Evolutionary conservation across 2,888 invertebrate genomes (phyloP).

Genomic region (Lasioglossum oenotherae): DNA sequence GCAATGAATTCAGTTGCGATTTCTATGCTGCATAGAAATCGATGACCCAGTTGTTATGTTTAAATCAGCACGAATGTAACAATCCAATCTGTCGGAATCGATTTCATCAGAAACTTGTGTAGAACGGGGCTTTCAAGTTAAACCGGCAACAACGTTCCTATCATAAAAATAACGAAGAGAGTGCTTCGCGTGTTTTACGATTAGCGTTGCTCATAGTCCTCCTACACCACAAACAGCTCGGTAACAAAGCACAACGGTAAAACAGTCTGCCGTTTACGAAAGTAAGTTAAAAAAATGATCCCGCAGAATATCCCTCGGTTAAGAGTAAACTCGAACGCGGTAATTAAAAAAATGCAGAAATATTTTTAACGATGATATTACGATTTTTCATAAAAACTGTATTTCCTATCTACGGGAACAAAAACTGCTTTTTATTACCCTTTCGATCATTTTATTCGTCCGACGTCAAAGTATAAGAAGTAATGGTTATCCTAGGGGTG

Average conservation of each 20-base stretch:
- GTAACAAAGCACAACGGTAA: not conserved
- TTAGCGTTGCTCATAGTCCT: not conserved
- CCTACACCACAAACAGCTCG: not conserved
- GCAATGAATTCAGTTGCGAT: not conserved
- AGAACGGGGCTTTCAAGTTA: not conserved
- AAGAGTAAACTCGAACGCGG: not conserved
- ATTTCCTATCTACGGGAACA: not conserved
- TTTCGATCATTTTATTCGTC: not conserved
- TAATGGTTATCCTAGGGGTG: too few relatives aligned
- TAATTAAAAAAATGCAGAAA: not conserved
- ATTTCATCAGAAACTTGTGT: not conserved
- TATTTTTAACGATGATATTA: not conserved
- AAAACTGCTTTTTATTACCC: too few relatives aligned
- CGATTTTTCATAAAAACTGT: not conserved
- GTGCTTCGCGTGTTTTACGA: not conserved
- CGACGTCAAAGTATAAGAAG: not conserved
- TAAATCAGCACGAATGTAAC: not conserved
- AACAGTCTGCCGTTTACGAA: not conserved
- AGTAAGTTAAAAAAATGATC: not conserved
- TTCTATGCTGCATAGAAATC: not conserved
- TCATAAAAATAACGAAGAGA: not conserved
- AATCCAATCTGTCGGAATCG: not conserved
- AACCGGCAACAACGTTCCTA: not conserved
- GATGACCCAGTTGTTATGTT: not conserved
- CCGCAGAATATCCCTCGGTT: not conserved